Evolutionary conservation across 2,797 vertebrate species (phyloP).

Genomic region (Pagetopsis macropterus): DNA sequence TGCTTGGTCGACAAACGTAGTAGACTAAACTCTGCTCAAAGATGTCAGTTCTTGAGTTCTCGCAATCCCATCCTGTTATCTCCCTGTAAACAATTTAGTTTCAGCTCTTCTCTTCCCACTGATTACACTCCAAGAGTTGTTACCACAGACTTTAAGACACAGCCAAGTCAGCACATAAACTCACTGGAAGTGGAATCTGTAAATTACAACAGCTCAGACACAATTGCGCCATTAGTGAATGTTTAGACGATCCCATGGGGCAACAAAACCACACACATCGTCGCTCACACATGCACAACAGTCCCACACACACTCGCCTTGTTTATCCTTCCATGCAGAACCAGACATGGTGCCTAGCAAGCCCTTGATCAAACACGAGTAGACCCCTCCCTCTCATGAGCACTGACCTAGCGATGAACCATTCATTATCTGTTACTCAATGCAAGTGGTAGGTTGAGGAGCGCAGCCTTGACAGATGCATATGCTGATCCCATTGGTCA

Average conservation of each 20-base stretch:
- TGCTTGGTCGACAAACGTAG: constrained; percentile 46
- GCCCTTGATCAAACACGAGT: constrained; percentile 75
- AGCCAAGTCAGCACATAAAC: constrained; percentile 65
- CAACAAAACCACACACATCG: constrained; percentile 56
- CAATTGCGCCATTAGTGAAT: constrained; percentile 60
- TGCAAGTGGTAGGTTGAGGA: constrained; percentile 51
- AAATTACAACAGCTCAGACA: constrained; percentile 62
- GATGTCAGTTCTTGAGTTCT: constrained; percentile 37
- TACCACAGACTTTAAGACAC: constrained; percentile 47
- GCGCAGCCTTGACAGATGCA: constrained; percentile 28
- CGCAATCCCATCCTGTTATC: constrained; percentile 40
- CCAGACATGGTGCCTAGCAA: constrained; percentile 71
- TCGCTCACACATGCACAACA: constrained; percentile 24
- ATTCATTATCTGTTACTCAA: constrained; percentile 62
- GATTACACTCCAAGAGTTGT: constrained; percentile 47
- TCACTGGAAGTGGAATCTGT: constrained; percentile 51
- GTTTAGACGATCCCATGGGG: constrained; percentile 67
- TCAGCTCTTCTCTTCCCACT: constrained; percentile 52
- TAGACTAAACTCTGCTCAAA: constrained; percentile 40
- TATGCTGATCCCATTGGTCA: constrained; percentile 19
- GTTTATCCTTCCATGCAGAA: constrained; percentile 77
- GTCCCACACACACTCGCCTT: constrained; percentile 57
- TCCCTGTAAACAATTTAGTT: constrained; percentile 64
- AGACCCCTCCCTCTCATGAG: constrained; percentile 58
- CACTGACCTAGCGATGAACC: constrained; percentile 75